These are phyloP conservation scores for Phaedon cochleariae DNA, from an alignment of 2,888 invertebrate genomes.

Conservation along the genomic window DNA sequence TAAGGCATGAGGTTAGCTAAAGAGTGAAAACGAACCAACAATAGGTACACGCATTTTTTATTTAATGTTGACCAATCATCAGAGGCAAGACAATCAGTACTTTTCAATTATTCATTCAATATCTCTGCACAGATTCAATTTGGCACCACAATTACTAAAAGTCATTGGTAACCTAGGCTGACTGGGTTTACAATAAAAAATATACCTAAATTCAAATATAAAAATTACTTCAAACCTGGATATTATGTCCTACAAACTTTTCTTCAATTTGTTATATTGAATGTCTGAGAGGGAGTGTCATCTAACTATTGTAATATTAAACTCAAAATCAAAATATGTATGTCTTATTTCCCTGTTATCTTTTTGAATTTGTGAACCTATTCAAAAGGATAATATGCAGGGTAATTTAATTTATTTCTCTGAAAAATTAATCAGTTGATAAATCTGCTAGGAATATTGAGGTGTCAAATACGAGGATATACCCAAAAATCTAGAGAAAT, in stretches of 20 bases:
- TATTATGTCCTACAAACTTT: constrained; percentile 4
- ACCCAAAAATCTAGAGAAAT: no score
- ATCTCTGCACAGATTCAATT: neutral
- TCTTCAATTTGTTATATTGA: no score
- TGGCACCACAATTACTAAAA: constrained; percentile 12
- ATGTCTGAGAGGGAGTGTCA: no score
- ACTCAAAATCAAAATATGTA: no score
- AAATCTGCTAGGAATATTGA: no score
- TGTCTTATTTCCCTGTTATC: no score
- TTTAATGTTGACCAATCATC: neutral
- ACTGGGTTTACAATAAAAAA: neutral
- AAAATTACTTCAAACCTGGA: neutral
- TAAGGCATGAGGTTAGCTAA: neutral
- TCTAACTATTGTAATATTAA: no score
- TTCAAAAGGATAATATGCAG: no score
- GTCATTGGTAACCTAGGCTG: neutral
- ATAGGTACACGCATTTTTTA: neutral
- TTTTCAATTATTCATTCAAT: neutral
- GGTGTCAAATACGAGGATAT: no score
- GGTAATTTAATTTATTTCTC: no score
- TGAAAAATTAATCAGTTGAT: no score
- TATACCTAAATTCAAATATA: neutral
- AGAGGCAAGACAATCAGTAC: neutral
- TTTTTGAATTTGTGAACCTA: no score
- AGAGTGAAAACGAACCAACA: neutral